Evolutionary conservation across 2,888 invertebrate genomes (phyloP), one percentile per base, ranked within the genome.

Genomic region (Thera obeliscata): DNA sequence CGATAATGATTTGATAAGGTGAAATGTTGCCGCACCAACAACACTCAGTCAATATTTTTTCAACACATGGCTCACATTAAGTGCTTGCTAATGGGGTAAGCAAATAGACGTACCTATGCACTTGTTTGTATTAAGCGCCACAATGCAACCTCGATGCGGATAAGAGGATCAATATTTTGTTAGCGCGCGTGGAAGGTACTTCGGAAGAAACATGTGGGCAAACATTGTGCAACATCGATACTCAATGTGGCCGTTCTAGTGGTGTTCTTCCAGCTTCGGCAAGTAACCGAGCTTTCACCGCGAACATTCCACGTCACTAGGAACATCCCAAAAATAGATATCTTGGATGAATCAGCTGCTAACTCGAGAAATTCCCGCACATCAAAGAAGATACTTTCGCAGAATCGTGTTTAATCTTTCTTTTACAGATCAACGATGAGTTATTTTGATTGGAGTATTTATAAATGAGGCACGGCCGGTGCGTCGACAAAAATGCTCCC

Each of bases 81-180:
- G 91, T 88, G 87, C 81, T 80, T 76, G 81, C 86, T 92, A 92
- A 92, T 91, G 86, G 88, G 88, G 85, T 89, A 86, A 84, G 87
- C 85, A 89, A 90, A 91, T 88, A 87, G 80, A 82, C 84, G 85
- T 52, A 52, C 52, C 52, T 82, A 86, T 82, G 82, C 85, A 88
- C 88, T 89, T 86, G 88, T 87, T 82, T 84, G 68, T 66, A 70
- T 87, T 82, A 85, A 90, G 86, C 82, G 81, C 85, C 80, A 88
- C 87, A 89, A 83, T 87, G 86, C 84, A 85, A 82, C 83, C 80
- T 83, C 85, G 78, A 86, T 87, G 90, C 82, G 88, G 87, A 89
- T 90, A 87, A 90, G 90, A 90, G 90, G 83, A 88, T 91, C 90
- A 93, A 93, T 93, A 93, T 93, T 93, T 86, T 93, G 91, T 90